These are phyloP conservation scores for Equus quagga DNA, from an alignment of 2,113 vertebrate species.

Conservation along the genomic window DNA sequence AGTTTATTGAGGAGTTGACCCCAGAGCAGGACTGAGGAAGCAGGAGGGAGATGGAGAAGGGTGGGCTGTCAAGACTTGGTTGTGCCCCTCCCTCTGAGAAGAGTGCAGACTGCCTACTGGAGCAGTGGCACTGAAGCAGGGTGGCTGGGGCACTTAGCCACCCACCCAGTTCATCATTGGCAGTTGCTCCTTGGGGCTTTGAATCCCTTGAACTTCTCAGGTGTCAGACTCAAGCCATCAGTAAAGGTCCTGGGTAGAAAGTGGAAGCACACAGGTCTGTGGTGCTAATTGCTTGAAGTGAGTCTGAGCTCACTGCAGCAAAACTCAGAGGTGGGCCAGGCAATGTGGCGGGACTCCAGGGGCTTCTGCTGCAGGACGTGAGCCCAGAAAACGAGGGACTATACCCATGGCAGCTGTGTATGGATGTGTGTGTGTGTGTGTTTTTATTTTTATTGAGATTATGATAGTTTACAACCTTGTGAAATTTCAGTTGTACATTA, in stretches of 20 bases:
- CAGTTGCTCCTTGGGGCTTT: neutral
- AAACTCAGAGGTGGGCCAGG: neutral
- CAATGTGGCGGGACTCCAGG: no score
- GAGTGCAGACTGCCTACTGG: no score
- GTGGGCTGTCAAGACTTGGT: no score
- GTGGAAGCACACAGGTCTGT: neutral
- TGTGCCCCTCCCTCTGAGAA: neutral
- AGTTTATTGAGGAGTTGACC: neutral
- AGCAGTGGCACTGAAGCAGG: rapidly evolving
- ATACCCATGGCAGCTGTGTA: rapidly evolving
- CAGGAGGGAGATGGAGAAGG: neutral
- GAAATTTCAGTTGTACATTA: no score
- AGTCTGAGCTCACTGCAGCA: neutral
- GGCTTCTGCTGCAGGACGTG: rapidly evolving
- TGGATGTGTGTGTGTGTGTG: no score
- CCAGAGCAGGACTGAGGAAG: neutral
- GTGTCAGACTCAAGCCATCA: neutral
- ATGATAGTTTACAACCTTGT: no score
- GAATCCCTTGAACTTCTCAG: neutral
- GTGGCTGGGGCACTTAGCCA: no score
- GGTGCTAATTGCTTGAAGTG: neutral
- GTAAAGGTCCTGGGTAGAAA: neutral
- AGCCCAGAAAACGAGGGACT: neutral
- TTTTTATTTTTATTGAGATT: no score
- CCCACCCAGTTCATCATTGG: neutral